phyloP scores from a whole-genome alignment of 2,113 vertebrate species.

The Syrmaticus mikado region DNA sequence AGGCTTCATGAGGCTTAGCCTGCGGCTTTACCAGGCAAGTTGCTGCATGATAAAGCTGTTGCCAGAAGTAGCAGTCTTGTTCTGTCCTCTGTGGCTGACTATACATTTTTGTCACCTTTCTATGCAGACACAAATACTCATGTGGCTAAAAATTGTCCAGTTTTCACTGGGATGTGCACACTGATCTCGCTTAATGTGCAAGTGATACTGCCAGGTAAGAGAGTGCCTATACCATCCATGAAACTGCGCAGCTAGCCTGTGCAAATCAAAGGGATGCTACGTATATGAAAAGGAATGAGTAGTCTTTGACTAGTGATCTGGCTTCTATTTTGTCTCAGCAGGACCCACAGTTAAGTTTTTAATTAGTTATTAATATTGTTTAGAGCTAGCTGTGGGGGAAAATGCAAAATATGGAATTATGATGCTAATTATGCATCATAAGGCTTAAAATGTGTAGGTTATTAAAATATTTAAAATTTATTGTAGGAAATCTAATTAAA shows the following conservation, averaged over 20 bases:
- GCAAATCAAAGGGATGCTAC: background rate
- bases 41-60: slow-evolving; percentile 4
- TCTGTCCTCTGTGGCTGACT: background rate
- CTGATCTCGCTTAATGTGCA: background rate
- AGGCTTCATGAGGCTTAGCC: background rate
- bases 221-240: background rate
- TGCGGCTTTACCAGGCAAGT: background rate
- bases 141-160: background rate
- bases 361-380: background rate
- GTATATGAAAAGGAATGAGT: background rate
- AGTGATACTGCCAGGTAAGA: background rate
- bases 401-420: background rate
- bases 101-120: slow-evolving; percentile 1
- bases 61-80: background rate
- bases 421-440: background rate
- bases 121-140: background rate
- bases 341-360: background rate
- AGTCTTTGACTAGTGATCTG: background rate
- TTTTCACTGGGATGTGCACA: background rate
- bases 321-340: background rate
- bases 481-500: background rate
- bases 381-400: background rate
- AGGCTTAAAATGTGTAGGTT: background rate
- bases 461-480: background rate
- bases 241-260: background rate